Conservation (phyloP, 2,113 vertebrate species). For the Psettodes erumei region DNA sequence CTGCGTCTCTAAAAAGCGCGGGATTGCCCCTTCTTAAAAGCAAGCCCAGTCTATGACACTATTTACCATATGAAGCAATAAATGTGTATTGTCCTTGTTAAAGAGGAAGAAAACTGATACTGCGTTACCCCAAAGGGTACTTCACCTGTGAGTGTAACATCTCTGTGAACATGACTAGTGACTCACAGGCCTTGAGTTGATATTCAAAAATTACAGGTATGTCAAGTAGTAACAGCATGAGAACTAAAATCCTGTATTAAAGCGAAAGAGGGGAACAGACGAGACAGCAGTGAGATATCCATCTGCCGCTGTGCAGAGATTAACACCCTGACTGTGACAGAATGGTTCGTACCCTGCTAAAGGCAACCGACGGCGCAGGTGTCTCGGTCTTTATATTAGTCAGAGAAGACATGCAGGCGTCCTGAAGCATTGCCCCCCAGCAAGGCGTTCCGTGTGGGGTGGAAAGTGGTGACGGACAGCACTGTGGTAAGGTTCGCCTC, state of each 20-base stretch:
- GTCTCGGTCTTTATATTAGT: conserved; percentile 32
- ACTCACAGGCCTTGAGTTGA: background rate
- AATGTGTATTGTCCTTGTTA: background rate
- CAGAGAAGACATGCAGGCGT: conserved; percentile 85
- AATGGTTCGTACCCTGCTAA: background rate
- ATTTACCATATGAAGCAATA: background rate
- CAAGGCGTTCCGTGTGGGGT: conserved; percentile 84
- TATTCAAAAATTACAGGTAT: background rate
- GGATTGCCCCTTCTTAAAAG: too few species aligned
- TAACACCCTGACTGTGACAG: background rate
- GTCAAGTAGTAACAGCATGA: background rate
- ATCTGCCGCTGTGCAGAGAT: too few species aligned
- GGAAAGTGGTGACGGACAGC: conserved; percentile 85
- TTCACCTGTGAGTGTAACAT: background rate
- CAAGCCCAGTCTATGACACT: too few species aligned
- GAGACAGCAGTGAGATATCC: background rate
- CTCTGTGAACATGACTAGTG: background rate
- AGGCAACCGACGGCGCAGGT: background rate
- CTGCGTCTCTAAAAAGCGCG: background rate
- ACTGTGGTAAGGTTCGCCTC: conserved; percentile 80
- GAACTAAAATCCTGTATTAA: background rate
- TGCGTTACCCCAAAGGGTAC: background rate
- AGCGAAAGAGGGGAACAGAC: background rate
- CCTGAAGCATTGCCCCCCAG: conserved; percentile 88
- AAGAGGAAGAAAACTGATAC: background rate